phyloP scores from a whole-genome alignment of 1,140 invertebrate species.

The Drosophila asahinai region DNA sequence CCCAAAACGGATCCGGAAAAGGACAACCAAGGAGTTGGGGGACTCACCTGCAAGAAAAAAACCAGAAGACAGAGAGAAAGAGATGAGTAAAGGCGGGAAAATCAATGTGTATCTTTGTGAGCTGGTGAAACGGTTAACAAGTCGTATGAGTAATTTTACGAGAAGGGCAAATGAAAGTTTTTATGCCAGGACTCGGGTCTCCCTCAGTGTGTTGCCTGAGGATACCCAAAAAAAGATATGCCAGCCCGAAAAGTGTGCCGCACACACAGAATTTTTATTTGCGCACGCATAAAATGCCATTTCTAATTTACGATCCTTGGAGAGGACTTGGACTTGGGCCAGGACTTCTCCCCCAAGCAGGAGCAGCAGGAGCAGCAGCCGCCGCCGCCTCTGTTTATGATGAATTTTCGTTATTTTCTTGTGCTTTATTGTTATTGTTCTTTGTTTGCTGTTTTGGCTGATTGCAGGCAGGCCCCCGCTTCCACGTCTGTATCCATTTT shows the following conservation, averaged over 20 bases:
- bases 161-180: slow-evolving; percentile 55
- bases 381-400: slow-evolving; percentile 43
- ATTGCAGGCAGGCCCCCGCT: slow-evolving; percentile 17
- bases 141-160: slow-evolving; percentile 79
- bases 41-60: slow-evolving; percentile 64
- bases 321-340: slow-evolving; percentile 3
- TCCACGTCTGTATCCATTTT: slow-evolving; percentile 19
- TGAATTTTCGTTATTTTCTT: slow-evolving; percentile 60
- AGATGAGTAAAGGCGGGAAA: slow-evolving; percentile 34
- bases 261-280: slow-evolving; percentile 65
- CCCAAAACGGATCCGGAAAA: slow-evolving; percentile 20
- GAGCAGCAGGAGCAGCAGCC: not conserved
- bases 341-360: not conserved
- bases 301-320: slow-evolving; percentile 73
- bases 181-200: slow-evolving; percentile 29
- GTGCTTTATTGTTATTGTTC: slow-evolving; percentile 61
- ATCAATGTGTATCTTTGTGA: slow-evolving; percentile 52
- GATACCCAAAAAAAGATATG: slow-evolving; percentile 42
- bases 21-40: not conserved
- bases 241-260: slow-evolving; percentile 32
- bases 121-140: slow-evolving; percentile 67
- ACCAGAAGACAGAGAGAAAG: not conserved
- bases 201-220: not conserved
- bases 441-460: slow-evolving; percentile 55
- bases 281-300: slow-evolving; percentile 75